Evolutionary conservation across 2,888 invertebrate genomes (phyloP).

Genomic region (Sesia bembeciformis): DNA sequence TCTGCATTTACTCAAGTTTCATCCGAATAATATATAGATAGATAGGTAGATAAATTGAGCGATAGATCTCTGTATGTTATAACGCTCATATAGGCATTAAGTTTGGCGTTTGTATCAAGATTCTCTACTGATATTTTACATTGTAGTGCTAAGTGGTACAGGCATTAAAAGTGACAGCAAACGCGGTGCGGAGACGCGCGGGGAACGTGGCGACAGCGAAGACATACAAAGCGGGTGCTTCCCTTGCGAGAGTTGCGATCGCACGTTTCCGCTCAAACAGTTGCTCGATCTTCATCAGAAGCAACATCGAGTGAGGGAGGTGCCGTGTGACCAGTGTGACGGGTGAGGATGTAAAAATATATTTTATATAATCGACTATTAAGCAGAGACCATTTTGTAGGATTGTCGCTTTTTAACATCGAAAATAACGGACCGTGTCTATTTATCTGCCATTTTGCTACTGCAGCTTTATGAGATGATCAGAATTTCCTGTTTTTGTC

Average conservation of each 20-base stretch:
- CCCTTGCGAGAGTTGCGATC: constrained; percentile 80
- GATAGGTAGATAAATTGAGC: too few species aligned
- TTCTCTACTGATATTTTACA: not conserved
- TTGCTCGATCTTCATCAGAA: constrained; percentile 79
- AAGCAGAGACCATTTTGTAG: not conserved
- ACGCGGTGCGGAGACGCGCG: not conserved
- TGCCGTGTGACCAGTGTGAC: constrained; percentile 66
- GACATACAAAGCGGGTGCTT: constrained; percentile 19
- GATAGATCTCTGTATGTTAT: too few species aligned
- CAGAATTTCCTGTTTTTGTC: too few species aligned
- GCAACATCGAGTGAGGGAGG: constrained; percentile 77
- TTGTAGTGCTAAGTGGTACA: not conserved
- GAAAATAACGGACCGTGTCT: too few species aligned
- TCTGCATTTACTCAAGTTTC: too few species aligned
- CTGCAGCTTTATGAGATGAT: too few species aligned
- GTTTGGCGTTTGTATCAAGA: too few species aligned
- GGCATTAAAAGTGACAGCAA: not conserved
- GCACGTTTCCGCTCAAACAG: constrained; percentile 81
- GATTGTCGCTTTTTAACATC: too few species aligned
- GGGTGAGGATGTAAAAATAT: constrained; percentile 27
- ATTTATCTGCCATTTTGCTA: too few species aligned
- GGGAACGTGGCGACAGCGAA: not conserved
- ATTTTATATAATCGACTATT: not conserved
- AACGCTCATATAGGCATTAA: too few species aligned
- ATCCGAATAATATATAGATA: too few species aligned